Conservation (phyloP, 2,113 vertebrate species). For the Prionailurus viverrinus region DNA sequence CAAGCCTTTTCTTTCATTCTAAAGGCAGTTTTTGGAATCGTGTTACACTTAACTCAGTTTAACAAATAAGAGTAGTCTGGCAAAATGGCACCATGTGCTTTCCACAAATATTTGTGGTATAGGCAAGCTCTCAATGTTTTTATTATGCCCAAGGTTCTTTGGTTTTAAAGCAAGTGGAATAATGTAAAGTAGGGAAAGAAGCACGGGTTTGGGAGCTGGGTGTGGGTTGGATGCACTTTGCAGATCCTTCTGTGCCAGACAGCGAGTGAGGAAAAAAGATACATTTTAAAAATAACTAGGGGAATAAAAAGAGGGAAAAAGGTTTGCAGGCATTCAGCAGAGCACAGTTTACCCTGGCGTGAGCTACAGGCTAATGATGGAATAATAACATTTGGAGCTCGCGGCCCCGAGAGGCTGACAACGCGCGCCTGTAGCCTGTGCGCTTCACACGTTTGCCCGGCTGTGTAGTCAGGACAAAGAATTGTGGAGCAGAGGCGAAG, state of each 20-base stretch:
- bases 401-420: conserved; percentile 74
- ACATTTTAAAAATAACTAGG: conserved; percentile 81
- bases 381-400: conserved; percentile 82
- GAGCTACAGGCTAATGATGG: conserved; percentile 82
- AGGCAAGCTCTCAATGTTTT: conserved; percentile 73
- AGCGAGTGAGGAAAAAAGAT: conserved; percentile 74
- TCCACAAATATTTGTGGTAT: conserved; percentile 79
- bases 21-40: conserved; percentile 80
- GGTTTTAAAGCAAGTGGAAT: conserved; percentile 76
- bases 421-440: conserved; percentile 65
- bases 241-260: conserved; percentile 60
- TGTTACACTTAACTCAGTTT: conserved; percentile 78
- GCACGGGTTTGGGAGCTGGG: conserved; percentile 41
- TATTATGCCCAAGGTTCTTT: conserved; percentile 71
- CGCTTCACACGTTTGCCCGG: conserved; percentile 73
- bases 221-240: conserved; percentile 61
- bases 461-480: conserved; percentile 81
- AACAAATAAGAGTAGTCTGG: conserved; percentile 81
- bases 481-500: conserved; percentile 77
- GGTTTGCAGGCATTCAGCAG: conserved; percentile 81
- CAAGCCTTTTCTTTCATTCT: conserved; percentile 80
- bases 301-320: conserved; percentile 73
- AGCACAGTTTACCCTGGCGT: conserved; percentile 83
- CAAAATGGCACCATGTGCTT: conserved; percentile 71
- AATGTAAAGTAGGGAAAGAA: conserved; percentile 61